A percentile compares a stretch with the other conserved stretches of the same genome.
These are phyloP conservation scores for Rhamnusium bicolor DNA, from an alignment of 2,888 invertebrate species.

Conservation along the genomic window DNA sequence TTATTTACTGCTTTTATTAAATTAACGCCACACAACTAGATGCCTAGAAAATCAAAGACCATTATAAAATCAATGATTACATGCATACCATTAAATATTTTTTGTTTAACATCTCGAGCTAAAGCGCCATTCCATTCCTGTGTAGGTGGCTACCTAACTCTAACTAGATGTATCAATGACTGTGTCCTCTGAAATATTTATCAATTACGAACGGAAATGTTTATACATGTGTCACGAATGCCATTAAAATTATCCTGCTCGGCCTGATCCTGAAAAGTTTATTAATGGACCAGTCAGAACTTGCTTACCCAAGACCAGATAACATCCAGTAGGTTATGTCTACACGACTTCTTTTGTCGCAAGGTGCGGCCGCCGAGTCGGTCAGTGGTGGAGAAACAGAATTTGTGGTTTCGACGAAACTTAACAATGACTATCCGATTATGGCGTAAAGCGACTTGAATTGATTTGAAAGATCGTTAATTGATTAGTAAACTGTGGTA, in stretches of 20 bases:
- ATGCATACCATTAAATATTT: conserved; percentile 1
- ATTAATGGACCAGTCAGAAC: conserved; percentile 48
- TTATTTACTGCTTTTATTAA: too few relatives aligned
- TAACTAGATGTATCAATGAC: conserved; percentile 33
- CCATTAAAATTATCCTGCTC: conserved; percentile 36
- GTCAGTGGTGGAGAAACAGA: conserved; percentile 17
- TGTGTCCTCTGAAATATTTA: conserved; percentile 28
- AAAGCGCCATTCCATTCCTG: conserved; percentile 11
- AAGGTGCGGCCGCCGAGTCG: conserved; percentile 38
- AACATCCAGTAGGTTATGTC: conserved; percentile 48
- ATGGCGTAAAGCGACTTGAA: neutral
- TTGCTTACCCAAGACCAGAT: conserved; percentile 47
- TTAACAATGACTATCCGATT: neutral
- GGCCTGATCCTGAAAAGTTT: conserved; percentile 40
- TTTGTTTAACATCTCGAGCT: neutral
- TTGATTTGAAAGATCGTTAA: neutral
- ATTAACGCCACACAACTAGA: neutral
- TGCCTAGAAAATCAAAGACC: neutral
- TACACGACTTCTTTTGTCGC: conserved; percentile 45
- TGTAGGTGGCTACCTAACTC: conserved; percentile 1
- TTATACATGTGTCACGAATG: conserved; percentile 37
- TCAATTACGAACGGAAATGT: conserved; percentile 38
- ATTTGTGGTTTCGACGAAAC: neutral
- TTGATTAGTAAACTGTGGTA: neutral
- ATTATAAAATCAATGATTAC: neutral